Evolutionary conservation across 1,140 invertebrate species (phyloP).

Genomic region (Globodera ellingtonae): DNA sequence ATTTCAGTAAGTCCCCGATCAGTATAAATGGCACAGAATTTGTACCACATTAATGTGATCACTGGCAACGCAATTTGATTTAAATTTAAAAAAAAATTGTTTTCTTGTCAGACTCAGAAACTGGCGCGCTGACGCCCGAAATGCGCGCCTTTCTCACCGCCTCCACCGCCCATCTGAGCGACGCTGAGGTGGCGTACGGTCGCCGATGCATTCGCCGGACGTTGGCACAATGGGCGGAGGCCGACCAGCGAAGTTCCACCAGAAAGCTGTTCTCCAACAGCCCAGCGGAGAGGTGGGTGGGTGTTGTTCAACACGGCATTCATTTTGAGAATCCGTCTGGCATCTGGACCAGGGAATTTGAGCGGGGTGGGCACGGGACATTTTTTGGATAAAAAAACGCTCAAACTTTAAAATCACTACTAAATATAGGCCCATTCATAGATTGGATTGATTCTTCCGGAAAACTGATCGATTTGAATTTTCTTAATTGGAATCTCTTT

Average conservation of each 20-base stretch:
- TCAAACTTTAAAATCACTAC: too few species aligned
- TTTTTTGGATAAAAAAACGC: too few species aligned
- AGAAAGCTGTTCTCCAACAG: conserved; percentile 21
- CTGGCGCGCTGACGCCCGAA: conserved; percentile 18
- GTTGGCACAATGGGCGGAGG: conserved; percentile 23
- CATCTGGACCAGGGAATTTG: too few species aligned
- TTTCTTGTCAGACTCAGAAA: conserved; percentile 5
- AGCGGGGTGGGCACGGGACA: too few species aligned
- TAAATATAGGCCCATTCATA: too few species aligned
- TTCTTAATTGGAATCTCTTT: too few species aligned
- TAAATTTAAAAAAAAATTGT: not conserved
- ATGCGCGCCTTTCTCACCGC: conserved; percentile 28
- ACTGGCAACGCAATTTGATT: not conserved
- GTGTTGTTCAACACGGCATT: not conserved
- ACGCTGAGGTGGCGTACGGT: conserved; percentile 17
- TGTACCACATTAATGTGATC: not conserved
- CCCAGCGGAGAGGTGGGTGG: conserved; percentile 21
- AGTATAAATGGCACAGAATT: not conserved
- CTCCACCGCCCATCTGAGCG: conserved; percentile 25
- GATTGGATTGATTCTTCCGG: too few species aligned
- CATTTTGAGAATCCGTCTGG: not conserved
- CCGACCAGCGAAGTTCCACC: conserved; percentile 8
- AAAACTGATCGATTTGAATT: too few species aligned
- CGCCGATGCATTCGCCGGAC: conserved; percentile 16
- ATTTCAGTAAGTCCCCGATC: too few species aligned